Conservation (phyloP, 2,113 vertebrate species). For the Melanocharis versteri region DNA sequence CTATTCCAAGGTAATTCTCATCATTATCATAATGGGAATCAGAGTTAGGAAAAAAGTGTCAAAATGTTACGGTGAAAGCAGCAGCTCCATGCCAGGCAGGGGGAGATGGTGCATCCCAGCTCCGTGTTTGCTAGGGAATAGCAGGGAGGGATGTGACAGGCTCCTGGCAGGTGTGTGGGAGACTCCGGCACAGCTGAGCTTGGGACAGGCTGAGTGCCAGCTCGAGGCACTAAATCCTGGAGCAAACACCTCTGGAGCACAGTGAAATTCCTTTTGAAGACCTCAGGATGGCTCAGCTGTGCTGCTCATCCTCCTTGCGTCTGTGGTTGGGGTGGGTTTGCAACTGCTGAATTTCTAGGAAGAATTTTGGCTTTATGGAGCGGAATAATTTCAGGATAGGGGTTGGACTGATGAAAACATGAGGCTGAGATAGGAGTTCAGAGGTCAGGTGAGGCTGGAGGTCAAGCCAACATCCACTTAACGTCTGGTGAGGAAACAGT, state of each 20-base stretch:
- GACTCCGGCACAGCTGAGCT: background rate
- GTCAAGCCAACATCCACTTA: background rate
- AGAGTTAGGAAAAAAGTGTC: background rate
- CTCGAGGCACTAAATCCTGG: background rate
- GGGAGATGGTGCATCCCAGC: background rate
- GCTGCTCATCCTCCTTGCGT: rapidly evolving
- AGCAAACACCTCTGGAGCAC: background rate
- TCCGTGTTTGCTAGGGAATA: background rate
- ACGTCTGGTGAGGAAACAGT: background rate
- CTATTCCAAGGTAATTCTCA: background rate
- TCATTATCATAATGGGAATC: background rate
- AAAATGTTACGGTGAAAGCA: background rate
- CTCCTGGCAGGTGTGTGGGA: background rate
- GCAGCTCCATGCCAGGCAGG: background rate
- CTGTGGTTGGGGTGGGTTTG: background rate
- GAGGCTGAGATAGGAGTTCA: background rate
- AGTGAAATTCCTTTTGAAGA: background rate
- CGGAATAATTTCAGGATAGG: background rate
- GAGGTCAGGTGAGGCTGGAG: background rate
- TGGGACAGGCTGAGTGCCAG: background rate
- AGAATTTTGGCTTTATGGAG: background rate
- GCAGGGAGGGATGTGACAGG: background rate
- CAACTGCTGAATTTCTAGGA: background rate
- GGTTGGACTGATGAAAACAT: background rate
- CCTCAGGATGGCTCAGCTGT: background rate